A percentile compares a stretch with the other conserved stretches of the same genome.
Evolutionary conservation across 2,113 vertebrate genomes (phyloP).

Genomic region (Meriones unguiculatus): DNA sequence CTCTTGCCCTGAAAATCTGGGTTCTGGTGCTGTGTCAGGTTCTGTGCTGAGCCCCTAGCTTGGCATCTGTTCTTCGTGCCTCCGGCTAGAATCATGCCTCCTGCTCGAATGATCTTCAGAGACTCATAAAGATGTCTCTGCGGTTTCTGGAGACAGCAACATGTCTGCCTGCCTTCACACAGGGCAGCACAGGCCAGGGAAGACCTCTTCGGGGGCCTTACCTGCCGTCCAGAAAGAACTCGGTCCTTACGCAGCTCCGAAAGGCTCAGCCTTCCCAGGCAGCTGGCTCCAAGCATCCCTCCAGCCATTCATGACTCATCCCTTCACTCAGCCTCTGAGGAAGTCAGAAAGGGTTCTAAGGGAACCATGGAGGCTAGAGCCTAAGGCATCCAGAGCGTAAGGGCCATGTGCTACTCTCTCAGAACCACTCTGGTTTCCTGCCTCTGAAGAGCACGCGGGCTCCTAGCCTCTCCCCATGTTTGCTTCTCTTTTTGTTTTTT

Average conservation of each 20-base stretch:
- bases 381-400: accelerated
- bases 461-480: accelerated
- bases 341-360: background rate
- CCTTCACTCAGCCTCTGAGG: background rate
- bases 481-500: background rate
- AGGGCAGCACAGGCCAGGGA: accelerated
- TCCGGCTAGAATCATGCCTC: background rate
- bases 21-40: background rate
- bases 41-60: background rate
- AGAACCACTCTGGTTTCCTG: background rate
- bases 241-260: background rate
- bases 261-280: background rate
- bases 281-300: background rate
- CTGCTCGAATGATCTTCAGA: background rate
- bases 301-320: background rate
- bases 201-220: accelerated
- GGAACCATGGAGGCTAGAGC: background rate
- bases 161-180: background rate
- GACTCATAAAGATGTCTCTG: background rate
- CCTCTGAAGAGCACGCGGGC: no score
- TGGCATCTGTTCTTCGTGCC: background rate
- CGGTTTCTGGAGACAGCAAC: background rate
- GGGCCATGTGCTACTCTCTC: accelerated
- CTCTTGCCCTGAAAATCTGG: background rate
- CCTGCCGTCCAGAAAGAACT: background rate